Evolutionary conservation across 2,797 vertebrate genomes (phyloP).

Genomic region (Alauda arvensis): DNA sequence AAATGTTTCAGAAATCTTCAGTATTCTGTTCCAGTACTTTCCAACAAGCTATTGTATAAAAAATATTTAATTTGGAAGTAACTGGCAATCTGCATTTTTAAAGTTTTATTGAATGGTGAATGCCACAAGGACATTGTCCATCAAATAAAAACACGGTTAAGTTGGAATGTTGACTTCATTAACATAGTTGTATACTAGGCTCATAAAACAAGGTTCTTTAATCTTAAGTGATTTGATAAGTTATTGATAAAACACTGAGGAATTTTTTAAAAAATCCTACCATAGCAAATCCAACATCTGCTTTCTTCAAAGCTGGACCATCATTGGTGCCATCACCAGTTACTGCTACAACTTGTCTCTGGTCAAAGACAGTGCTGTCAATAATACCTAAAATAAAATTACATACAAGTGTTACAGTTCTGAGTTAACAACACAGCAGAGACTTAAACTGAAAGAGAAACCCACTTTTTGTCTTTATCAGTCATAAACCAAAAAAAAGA

Average conservation of each 20-base stretch:
- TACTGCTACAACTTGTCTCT: constrained; percentile 96
- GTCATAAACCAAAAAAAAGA: neutral
- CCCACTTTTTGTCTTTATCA: neutral
- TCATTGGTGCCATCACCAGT: constrained; percentile 98
- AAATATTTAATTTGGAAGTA: neutral
- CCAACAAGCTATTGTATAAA: neutral
- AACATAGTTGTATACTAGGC: neutral
- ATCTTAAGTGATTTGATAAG: neutral
- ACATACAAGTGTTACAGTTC: neutral
- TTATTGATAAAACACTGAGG: neutral
- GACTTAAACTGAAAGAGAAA: neutral
- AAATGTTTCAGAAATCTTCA: neutral
- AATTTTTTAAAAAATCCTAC: constrained; percentile 67
- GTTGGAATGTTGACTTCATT: neutral
- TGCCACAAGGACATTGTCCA: neutral
- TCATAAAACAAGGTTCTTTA: neutral
- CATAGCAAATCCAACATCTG: constrained; percentile 98
- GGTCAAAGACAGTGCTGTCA: constrained; percentile 93
- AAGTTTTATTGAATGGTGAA: neutral
- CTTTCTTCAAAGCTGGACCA: constrained; percentile 96
- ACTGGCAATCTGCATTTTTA: neutral
- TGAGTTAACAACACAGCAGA: neutral
- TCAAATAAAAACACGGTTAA: neutral
- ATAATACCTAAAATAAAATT: constrained; percentile 87
- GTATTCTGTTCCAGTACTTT: neutral